Conservation (phyloP, 2,113 vertebrate species). For the Agapornis roseicollis region DNA sequence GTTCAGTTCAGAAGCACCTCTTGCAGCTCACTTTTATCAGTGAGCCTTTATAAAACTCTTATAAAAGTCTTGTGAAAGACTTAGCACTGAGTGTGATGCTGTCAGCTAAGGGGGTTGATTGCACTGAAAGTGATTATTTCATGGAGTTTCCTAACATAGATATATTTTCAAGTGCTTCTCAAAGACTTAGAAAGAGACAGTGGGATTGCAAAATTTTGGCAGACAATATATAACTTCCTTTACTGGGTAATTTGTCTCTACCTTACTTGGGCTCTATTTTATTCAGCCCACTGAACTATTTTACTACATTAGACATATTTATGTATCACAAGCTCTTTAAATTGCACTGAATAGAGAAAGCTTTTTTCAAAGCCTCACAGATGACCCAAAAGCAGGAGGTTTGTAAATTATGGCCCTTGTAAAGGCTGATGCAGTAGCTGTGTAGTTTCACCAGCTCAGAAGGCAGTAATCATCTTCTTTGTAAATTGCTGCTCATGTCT, state of each 20-base stretch:
- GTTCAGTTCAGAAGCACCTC: not conserved
- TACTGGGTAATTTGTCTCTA: not conserved
- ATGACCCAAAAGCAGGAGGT: not conserved
- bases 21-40: not conserved
- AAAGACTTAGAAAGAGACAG: not conserved
- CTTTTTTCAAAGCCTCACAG: not conserved
- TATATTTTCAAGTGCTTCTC: not conserved
- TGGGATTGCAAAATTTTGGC: not conserved
- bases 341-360: not conserved
- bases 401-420: not conserved
- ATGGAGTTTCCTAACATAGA: not conserved
- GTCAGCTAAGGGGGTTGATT: not conserved
- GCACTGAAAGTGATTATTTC: not conserved
- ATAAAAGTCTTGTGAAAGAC: not conserved
- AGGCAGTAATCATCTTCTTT: not conserved
- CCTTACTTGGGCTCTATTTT: not conserved
- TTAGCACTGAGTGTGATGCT: not conserved
- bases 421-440: not conserved
- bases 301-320: not conserved
- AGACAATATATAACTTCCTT: not conserved
- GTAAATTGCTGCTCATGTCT: not conserved
- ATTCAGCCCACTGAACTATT: not conserved
- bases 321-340: not conserved
- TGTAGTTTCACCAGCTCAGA: not conserved
- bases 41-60: not conserved